Evolutionary conservation across 2,888 invertebrate species (phyloP).

Genomic region (Cheilosia pagana): DNA sequence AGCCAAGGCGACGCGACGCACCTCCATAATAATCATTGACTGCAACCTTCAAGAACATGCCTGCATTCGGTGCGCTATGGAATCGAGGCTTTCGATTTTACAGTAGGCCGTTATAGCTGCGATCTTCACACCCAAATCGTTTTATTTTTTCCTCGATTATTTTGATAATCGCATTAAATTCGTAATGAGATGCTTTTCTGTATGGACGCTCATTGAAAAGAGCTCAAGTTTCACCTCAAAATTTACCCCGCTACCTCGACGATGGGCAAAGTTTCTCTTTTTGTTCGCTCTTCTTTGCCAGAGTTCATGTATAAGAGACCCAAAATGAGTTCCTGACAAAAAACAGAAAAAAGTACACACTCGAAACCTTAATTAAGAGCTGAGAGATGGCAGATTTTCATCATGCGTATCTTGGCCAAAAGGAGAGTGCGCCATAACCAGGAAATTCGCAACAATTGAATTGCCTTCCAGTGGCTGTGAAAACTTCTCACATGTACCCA

Average conservation of each 20-base stretch:
- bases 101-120: not conserved
- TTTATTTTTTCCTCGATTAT: conserved; percentile 10
- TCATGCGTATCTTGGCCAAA: conserved; percentile 32
- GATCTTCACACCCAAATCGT: conserved; percentile 4
- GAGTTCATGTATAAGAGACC: not conserved
- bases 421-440: conserved; percentile 11
- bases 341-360: not conserved
- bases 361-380: conserved; percentile 51
- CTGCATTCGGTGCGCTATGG: conserved; percentile 15
- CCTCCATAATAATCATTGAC: not conserved
- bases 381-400: conserved; percentile 27
- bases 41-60: conserved; percentile 5
- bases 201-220: conserved; percentile 23
- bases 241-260: conserved; percentile 1
- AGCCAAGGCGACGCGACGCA: conserved; percentile 19
- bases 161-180: conserved; percentile 58
- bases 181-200: conserved; percentile 49
- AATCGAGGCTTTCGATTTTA: conserved; percentile 21
- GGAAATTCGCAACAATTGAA: conserved; percentile 60
- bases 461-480: conserved; percentile 10
- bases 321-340: conserved; percentile 22
- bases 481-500: conserved; percentile 31
- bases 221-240: conserved; percentile 43
- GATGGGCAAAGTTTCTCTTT: conserved; percentile 49
- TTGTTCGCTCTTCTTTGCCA: conserved; percentile 18